phyloP scores from a whole-genome alignment of 2,113 vertebrate genomes.

The Nothobranchius kuhntae region DNA sequence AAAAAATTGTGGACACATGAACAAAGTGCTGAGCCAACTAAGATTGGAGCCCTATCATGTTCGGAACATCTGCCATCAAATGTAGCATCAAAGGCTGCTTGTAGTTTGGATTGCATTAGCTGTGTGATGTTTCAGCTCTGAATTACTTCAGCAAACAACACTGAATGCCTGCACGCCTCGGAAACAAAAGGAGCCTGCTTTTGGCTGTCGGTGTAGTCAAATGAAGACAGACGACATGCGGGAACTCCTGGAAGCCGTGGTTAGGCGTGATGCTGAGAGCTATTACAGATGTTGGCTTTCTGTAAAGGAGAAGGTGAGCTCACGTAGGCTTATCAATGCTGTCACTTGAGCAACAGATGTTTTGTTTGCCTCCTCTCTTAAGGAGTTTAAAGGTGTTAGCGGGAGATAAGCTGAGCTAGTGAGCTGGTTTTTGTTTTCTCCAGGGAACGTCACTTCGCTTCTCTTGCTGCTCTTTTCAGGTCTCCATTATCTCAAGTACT shows the following conservation, averaged over 20 bases:
- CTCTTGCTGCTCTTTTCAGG: conserved; percentile 12
- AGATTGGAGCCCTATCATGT: conserved; percentile 41
- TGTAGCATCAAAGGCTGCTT: conserved; percentile 58
- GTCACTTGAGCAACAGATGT: conserved; percentile 45
- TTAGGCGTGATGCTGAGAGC: conserved; percentile 16
- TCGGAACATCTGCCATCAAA: conserved; percentile 64
- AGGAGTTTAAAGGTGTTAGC: conserved; percentile 59
- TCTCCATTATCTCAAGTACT: conserved; percentile 47
- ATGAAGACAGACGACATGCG: conserved; percentile 59
- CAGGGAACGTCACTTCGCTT: conserved; percentile 37
- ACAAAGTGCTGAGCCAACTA: conserved; percentile 1
- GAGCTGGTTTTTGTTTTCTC: conserved; percentile 25
- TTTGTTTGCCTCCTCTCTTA: conserved; percentile 52
- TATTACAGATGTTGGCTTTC: conserved; percentile 4
- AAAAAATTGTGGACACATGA: conserved; percentile 22
- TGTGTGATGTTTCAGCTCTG: conserved; percentile 53
- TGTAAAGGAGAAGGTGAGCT: conserved; percentile 34
- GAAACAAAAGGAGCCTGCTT: conserved; percentile 33
- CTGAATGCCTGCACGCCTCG: conserved; percentile 27
- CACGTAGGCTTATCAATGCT: conserved; percentile 42
- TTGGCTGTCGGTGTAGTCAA: conserved; percentile 62
- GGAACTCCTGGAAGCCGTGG: conserved; percentile 33
- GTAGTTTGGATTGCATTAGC: conserved; percentile 62
- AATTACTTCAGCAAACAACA: conserved; percentile 46
- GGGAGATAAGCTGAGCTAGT: conserved; percentile 58